Evolutionary conservation across 2,113 vertebrate species (phyloP).

Genomic region (Cryptotis parvus): DNA sequence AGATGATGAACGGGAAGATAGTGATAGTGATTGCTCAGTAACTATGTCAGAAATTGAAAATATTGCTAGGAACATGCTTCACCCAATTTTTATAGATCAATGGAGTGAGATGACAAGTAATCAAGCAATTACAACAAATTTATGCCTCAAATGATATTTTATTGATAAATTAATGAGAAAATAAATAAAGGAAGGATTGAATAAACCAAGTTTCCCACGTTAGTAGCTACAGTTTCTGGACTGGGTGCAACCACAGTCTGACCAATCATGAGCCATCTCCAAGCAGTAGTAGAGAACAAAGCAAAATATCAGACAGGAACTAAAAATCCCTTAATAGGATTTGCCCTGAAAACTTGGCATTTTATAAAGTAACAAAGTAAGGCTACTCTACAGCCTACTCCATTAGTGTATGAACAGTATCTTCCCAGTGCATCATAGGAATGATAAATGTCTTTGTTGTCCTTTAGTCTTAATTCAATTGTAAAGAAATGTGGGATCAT

Average conservation of each 20-base stretch:
- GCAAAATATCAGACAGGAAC: conserved; percentile 58
- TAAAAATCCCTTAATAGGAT: conserved; percentile 70
- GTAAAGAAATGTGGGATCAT: conserved; percentile 61
- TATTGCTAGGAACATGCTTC: not conserved
- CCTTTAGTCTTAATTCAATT: conserved; percentile 79
- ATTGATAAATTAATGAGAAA: not conserved
- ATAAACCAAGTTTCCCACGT: not conserved
- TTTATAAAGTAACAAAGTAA: conserved; percentile 14
- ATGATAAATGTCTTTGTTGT: conserved; percentile 35
- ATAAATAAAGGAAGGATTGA: not conserved
- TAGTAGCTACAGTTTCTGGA: conserved; percentile 32
- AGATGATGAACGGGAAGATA: too few species aligned
- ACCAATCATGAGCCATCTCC: not conserved
- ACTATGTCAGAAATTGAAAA: not conserved
- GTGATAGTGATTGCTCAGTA: not conserved
- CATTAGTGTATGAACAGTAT: conserved; percentile 5
- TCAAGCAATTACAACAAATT: not conserved
- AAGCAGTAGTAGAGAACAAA: conserved; percentile 33
- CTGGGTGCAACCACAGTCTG: conserved; percentile 3
- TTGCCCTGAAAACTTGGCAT: conserved; percentile 68
- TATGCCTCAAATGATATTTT: not conserved
- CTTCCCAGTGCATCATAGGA: conserved; percentile 42
- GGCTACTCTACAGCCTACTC: not conserved
- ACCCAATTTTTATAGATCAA: not conserved
- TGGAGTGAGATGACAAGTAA: not conserved